Base-by-base conservation (phyloP, 2,888 invertebrate genomes). In the Xylocampa areola region DNA sequence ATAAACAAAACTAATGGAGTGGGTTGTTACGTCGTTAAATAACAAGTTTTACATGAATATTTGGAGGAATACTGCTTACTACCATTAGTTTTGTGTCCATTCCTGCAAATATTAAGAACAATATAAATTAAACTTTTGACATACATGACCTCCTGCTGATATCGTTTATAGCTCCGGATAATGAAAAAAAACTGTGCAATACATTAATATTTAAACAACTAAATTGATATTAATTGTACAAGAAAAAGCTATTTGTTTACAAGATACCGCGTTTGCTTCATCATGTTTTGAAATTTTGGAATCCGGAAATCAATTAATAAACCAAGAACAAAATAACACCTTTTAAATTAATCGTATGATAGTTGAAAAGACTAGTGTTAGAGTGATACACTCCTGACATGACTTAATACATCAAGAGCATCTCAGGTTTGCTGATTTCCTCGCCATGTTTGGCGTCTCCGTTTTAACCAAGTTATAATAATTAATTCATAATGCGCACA, bases 121-220 rank as follows among this genome's bases (percentile, higher is more conserved):
- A n/a, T n/a, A n/a, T n/a, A n/a, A n/a, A n/a, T n/a, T 11, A 19
- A 21, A 39, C 39, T 65, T 35, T 67, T 60, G 47, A 67, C 40
- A 43, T 60, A 61, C 52, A 33, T 65, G 63, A 68, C 53, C 53
- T 65, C 39, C 47, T 47, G 27, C 35, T 65, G 43, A 67, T 60
- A 67, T 21, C 33, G 14, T 41, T 32, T 13, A 23, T 43, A 16
- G 41, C 41, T 32, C 37, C 41, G 10, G 25, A 39, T 25, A 25
- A 25, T n/a, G n/a, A n/a, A 39, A 37, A 17, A 40, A 44, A 45
- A 64, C 23, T 8, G 8, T 7, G 41, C 64, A 40, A 45, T 14
- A 21, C 8, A 27, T 35, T 33, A n/a, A n/a, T n/a, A n/a, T n/a
- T n/a, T n/a, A n/a, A n/a, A n/a, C n/a, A n/a, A n/a, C n/a, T n/a